A percentile compares a stretch with the other conserved stretches of the same genome.
Evolutionary conservation across 2,888 invertebrate species (phyloP).

Genomic region (Sinopyrophorus schimmeli): DNA sequence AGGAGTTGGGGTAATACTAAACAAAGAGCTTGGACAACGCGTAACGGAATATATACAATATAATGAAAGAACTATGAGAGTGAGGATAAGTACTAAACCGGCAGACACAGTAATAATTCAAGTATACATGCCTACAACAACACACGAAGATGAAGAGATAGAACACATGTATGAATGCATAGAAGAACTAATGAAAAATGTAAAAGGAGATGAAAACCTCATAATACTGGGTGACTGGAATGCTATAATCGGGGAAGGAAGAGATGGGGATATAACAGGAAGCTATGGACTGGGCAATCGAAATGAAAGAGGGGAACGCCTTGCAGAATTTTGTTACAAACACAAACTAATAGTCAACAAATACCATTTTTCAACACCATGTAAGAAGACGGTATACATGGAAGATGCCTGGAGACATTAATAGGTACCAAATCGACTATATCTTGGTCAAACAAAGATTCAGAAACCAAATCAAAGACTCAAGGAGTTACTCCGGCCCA

Average conservation of each 20-base stretch:
- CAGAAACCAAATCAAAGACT: neutral
- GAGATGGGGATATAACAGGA: neutral
- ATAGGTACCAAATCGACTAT: slow-evolving; percentile 6
- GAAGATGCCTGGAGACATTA: neutral
- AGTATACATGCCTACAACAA: slow-evolving; percentile 2
- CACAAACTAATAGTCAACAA: slow-evolving; percentile 9
- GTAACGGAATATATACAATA: neutral
- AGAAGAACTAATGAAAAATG: neutral
- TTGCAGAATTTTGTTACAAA: neutral
- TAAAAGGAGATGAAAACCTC: slow-evolving; percentile 1
- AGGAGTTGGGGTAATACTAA: neutral
- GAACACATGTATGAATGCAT: neutral
- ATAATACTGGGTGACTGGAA: slow-evolving; percentile 6
- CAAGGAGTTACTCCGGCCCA: neutral
- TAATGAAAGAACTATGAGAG: slow-evolving; percentile 1
- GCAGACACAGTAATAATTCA: neutral
- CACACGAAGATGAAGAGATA: neutral
- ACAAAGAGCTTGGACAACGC: neutral
- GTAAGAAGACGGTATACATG: slow-evolving; percentile 1
- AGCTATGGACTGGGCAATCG: neutral
- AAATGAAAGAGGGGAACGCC: neutral
- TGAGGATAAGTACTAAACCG: neutral
- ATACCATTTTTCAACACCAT: slow-evolving; percentile 10
- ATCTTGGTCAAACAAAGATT: neutral
- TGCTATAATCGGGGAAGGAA: neutral